Evolutionary conservation across 2,888 invertebrate species (phyloP).

Genomic region (Sympetrum striolatum): DNA sequence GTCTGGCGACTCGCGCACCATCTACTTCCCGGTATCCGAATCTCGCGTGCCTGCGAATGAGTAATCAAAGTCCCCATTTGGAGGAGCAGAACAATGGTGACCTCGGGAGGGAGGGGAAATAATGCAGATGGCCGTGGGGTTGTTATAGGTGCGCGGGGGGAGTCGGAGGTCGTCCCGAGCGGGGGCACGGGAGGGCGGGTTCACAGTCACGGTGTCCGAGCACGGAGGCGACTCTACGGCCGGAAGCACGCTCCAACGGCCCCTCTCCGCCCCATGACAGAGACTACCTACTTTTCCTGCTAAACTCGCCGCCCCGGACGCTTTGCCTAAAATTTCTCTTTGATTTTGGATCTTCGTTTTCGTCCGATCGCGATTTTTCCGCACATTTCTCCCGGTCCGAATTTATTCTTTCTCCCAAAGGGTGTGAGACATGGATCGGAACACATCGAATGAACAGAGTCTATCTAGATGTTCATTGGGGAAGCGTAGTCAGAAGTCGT

Average conservation of each 20-base stretch:
- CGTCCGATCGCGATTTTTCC: neutral
- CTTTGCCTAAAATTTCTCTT: neutral
- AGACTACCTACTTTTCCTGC: neutral
- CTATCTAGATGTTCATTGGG: too few species aligned
- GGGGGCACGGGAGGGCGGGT: slow-evolving; percentile 46
- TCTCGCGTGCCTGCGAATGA: slow-evolving; percentile 29
- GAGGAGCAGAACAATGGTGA: slow-evolving; percentile 27
- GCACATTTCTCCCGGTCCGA: neutral
- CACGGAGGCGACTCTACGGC: slow-evolving; percentile 46
- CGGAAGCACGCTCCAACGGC: slow-evolving; percentile 48
- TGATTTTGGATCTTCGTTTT: neutral
- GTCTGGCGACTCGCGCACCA: neutral
- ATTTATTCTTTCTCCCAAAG: neutral
- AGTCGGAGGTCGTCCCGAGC: slow-evolving; percentile 26
- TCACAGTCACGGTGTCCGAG: slow-evolving; percentile 48
- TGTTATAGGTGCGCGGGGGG: slow-evolving; percentile 14
- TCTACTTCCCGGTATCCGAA: neutral
- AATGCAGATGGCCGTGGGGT: slow-evolving; percentile 38
- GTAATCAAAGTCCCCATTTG: slow-evolving; percentile 10
- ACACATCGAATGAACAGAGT: too few species aligned
- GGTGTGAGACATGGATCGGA: too few species aligned
- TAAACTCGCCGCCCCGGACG: neutral
- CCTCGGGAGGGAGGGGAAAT: neutral
- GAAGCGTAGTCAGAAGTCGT: too few species aligned
- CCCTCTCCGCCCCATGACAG: neutral